A percentile compares a stretch with the other conserved stretches of the same genome.
Conservation (phyloP, 2,888 invertebrate genomes). For the Synergus umbraculus region DNA sequence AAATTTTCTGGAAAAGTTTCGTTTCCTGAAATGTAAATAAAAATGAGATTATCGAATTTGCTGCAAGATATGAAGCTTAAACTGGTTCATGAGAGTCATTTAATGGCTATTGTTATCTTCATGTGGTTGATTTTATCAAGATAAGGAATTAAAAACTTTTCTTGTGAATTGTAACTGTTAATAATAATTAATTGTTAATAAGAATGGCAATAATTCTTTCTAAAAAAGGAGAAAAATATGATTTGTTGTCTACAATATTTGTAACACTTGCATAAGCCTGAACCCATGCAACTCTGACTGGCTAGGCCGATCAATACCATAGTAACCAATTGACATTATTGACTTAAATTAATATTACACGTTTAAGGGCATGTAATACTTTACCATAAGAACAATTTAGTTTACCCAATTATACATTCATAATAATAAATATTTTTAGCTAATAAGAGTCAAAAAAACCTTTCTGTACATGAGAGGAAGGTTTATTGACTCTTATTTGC, state of each 20-base stretch:
- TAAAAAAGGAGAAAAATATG: background rate
- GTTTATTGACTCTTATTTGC: no score
- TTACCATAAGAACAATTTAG: no score
- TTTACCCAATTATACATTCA: no score
- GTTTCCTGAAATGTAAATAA: background rate
- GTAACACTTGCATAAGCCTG: constrained; percentile 9
- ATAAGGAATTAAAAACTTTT: background rate
- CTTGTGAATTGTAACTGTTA: background rate
- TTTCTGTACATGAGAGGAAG: no score
- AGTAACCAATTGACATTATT: background rate
- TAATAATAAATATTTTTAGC: no score
- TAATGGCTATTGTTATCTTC: background rate
- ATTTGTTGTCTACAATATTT: background rate
- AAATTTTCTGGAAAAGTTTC: background rate
- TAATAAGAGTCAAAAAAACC: no score
- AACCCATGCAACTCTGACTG: constrained; percentile 2
- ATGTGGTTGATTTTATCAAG: background rate
- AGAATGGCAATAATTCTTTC: no score
- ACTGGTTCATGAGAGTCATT: background rate
- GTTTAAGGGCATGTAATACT: no score
- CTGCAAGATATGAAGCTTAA: background rate
- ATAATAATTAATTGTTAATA: no score
- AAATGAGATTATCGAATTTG: background rate
- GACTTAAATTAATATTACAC: background rate
- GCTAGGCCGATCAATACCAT: constrained; percentile 17